Evolutionary conservation across 2,797 vertebrate species (phyloP).

Genomic region (Clarias laeviceps): DNA sequence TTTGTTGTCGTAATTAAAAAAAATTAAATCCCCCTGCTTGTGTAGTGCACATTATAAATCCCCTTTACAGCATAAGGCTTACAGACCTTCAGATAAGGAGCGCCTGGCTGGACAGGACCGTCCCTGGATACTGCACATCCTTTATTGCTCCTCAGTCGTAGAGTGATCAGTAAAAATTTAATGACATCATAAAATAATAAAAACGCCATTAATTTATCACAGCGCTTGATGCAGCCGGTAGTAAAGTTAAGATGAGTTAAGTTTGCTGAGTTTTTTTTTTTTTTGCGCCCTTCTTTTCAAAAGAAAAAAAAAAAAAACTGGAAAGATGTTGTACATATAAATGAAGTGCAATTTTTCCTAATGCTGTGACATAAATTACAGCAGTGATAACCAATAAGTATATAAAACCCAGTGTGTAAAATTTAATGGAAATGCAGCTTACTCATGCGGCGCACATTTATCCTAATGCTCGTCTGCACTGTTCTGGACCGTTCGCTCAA

Average conservation of each 20-base stretch:
- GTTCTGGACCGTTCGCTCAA: slow-evolving; percentile 43
- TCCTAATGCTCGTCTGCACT: slow-evolving; percentile 69
- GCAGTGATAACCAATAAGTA: slow-evolving; percentile 97
- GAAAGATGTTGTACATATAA: slow-evolving; percentile 82
- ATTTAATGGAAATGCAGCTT: slow-evolving; percentile 93
- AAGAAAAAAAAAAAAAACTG: slow-evolving; percentile 85
- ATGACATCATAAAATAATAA: slow-evolving; percentile 99
- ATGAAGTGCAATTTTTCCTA: slow-evolving; percentile 91
- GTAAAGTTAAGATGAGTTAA: slow-evolving; percentile 94
- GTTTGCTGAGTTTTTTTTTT: slow-evolving; percentile 84
- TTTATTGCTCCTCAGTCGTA: slow-evolving; percentile 92
- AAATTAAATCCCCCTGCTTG: neutral
- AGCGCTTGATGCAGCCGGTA: slow-evolving; percentile 88
- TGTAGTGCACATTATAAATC: slow-evolving; percentile 76
- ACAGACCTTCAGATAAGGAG: slow-evolving; percentile 55
- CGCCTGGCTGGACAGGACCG: slow-evolving; percentile 76
- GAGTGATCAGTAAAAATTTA: slow-evolving; percentile 99
- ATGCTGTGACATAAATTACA: slow-evolving; percentile 88
- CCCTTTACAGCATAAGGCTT: slow-evolving; percentile 81
- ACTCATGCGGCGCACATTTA: slow-evolving; percentile 63
- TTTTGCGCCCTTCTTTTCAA: slow-evolving; percentile 67
- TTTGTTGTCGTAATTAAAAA: slow-evolving; percentile 14
- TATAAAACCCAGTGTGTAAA: slow-evolving; percentile 99
- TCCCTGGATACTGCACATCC: slow-evolving; percentile 85
- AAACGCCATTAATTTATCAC: slow-evolving; percentile 99